phyloP scores from a whole-genome alignment of 2,888 invertebrate genomes.

The Ophion ellenae region DNA sequence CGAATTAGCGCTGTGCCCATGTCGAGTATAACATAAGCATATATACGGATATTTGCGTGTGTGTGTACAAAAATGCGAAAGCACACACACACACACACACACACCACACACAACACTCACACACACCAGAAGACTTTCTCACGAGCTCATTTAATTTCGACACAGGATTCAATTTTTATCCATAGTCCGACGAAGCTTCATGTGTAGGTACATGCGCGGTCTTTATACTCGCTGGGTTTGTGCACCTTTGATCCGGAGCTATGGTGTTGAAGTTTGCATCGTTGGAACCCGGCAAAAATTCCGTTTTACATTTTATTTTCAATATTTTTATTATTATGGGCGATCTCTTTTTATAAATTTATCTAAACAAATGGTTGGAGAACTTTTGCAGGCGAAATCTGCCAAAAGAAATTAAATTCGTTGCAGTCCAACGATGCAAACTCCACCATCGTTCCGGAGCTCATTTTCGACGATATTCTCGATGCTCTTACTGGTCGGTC shows the following conservation, averaged over 20 bases:
- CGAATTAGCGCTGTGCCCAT: conserved; percentile 60
- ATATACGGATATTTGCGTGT: conserved; percentile 10
- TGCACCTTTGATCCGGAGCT: conserved; percentile 31
- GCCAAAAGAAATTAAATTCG: too few species aligned
- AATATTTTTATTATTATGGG: too few species aligned
- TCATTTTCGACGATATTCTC: not conserved
- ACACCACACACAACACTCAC: too few species aligned
- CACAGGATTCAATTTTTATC: conserved; percentile 61
- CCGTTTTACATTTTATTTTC: too few species aligned
- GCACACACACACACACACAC: not conserved
- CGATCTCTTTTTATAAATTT: too few species aligned
- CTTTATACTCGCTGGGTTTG: conserved; percentile 19
- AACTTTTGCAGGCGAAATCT: too few species aligned
- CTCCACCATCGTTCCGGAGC: too few species aligned
- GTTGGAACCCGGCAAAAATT: too few species aligned
- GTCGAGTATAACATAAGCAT: not conserved
- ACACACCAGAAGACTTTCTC: conserved; percentile 26
- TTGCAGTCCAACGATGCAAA: too few species aligned
- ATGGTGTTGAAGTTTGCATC: too few species aligned
- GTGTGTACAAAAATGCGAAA: not conserved
- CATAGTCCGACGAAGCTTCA: conserved; percentile 44
- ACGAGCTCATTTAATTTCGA: conserved; percentile 57
- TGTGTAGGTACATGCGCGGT: conserved; percentile 33
- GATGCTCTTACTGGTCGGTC: conserved; percentile 4
- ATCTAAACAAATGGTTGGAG: too few species aligned